Base-by-base conservation (phyloP, 2,888 invertebrate genomes). In the Drosophila ustulata region DNA sequence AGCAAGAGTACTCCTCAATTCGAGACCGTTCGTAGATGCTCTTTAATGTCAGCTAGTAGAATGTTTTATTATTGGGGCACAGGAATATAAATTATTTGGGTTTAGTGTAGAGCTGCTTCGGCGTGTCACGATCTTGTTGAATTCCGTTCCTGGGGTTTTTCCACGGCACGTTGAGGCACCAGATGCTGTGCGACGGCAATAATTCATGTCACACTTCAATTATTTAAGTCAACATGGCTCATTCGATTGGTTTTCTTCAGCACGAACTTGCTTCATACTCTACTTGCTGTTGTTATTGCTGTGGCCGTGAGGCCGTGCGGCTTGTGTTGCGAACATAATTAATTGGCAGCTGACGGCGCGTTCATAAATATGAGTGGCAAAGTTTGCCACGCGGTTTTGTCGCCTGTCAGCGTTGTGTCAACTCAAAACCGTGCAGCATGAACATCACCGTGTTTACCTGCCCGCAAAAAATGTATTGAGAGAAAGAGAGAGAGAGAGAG, bases 201-300 rank as follows among this genome's bases (percentile, higher is more conserved):
- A 83, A 66, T 55, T 83, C 83, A 75, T 75, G 63, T 66, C 66
- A 62, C 69, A 71, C 78, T 75, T 75, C 78, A 72, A 80, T 83
- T 83, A 78, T 72, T 55, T 56, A 68, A 80, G 78, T 70, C 75
- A 80, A 71, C 69, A 55, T 56, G 63, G 61, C 59, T 56, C 66
- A 46, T 43, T 65, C 70, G 64, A 65, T 71, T 65, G 70, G 52
- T 59, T 65, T 57, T 32, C 32, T 37, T 56, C 45, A 23, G 34
- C 37, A 7, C 45, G 3, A 25, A 56, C 32, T 13, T 58, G 23
- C 25, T 23, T 13, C 53, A 37, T 34, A 45, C 26, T 51, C n/a
- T 7, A 37, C 25, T 58, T 43, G 51, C 25, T n/a, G 2, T 26
- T 62, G 28, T 43, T 28, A 0, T 39, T 11, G 13, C 6, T 25